Conservation (phyloP, 2,888 invertebrate genomes). For the Eueremaeus valkanovi region DNA sequence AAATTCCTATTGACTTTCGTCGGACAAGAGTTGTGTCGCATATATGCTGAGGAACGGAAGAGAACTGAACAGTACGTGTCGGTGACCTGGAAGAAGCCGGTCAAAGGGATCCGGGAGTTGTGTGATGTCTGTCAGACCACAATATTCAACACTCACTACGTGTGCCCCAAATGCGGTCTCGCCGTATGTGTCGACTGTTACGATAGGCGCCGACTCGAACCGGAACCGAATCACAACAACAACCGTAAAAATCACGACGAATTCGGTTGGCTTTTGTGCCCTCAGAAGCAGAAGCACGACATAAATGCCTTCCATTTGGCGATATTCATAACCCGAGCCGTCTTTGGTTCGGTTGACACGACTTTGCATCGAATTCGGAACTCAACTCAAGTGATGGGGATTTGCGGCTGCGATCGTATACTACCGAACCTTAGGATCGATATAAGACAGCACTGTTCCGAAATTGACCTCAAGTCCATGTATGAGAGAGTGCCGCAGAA, state of each 20-base stretch:
- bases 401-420: neutral
- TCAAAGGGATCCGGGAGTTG: slow-evolving; percentile 91
- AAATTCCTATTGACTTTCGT: slow-evolving; percentile 74
- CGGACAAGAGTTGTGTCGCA: slow-evolving; percentile 91
- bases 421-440: neutral
- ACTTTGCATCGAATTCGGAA: neutral
- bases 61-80: slow-evolving; percentile 64
- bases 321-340: neutral
- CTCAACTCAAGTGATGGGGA: neutral
- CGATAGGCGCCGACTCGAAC: slow-evolving; percentile 74
- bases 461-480: slow-evolving; percentile 56
- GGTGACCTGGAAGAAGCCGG: slow-evolving; percentile 92
- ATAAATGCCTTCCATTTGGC: slow-evolving; percentile 10
- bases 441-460: neutral
- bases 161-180: slow-evolving; percentile 92
- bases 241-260: slow-evolving; percentile 12
- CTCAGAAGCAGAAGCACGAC: slow-evolving; percentile 69
- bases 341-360: neutral
- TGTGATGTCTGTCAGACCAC: slow-evolving; percentile 98
- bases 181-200: slow-evolving; percentile 96
- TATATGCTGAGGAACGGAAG: slow-evolving; percentile 83
- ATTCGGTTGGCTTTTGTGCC: slow-evolving; percentile 11
- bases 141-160: slow-evolving; percentile 96
- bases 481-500: slow-evolving; percentile 86
- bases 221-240: slow-evolving; percentile 63